phyloP scores from a whole-genome alignment of 2,888 invertebrate genomes.

The Nomada ruficornis region DNA sequence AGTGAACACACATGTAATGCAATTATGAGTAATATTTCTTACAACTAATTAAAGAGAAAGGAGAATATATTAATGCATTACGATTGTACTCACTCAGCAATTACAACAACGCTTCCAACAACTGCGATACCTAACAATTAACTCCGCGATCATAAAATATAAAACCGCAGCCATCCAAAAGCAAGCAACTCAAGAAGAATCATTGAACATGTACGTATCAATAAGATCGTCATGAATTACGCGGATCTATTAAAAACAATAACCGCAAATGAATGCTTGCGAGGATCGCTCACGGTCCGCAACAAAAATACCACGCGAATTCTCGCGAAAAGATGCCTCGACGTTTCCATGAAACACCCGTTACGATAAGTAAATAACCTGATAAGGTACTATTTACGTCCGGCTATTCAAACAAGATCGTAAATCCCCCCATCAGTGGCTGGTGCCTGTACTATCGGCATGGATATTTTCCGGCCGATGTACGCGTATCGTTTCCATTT shows the following conservation, averaged over 20 bases:
- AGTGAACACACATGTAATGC: too few species aligned
- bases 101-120: too few species aligned
- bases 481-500: slow-evolving; percentile 45
- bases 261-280: not conserved
- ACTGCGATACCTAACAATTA: not conserved
- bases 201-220: slow-evolving; percentile 3
- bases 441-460: not conserved
- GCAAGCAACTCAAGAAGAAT: not conserved
- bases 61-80: too few species aligned
- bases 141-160: too few species aligned
- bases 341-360: slow-evolving; percentile 22
- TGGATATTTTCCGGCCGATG: slow-evolving; percentile 37
- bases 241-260: not conserved
- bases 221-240: slow-evolving; percentile 15
- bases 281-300: not conserved
- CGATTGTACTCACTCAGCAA: too few species aligned
- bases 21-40: too few species aligned
- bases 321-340: slow-evolving; percentile 2
- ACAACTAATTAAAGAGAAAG: too few species aligned
- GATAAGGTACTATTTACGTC: slow-evolving; percentile 50
- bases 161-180: too few species aligned
- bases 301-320: slow-evolving; percentile 19
- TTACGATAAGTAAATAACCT: slow-evolving; percentile 51
- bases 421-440: slow-evolving; percentile 23
- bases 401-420: slow-evolving; percentile 16